These are phyloP conservation scores for Drosophila navojoa DNA, from an alignment of 1,140 invertebrate species.

Conservation along the genomic window DNA sequence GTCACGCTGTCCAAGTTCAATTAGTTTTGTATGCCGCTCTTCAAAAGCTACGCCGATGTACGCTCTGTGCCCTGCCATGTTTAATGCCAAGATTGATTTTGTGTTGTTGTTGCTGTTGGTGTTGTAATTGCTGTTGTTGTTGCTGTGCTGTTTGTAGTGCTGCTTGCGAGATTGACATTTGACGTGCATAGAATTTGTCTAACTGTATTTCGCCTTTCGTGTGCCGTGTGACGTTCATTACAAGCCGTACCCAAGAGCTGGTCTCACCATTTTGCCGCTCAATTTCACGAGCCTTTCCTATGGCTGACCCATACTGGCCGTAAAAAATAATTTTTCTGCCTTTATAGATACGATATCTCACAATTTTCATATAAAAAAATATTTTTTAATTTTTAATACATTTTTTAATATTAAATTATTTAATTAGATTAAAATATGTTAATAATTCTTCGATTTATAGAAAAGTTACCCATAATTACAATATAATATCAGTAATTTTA, in stretches of 20 bases:
- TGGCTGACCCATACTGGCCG: not conserved
- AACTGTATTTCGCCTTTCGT: slow-evolving; percentile 72
- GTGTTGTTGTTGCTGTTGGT: slow-evolving; percentile 13
- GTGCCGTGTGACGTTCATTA: slow-evolving; percentile 16
- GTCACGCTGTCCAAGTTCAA: slow-evolving; percentile 82
- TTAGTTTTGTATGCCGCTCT: slow-evolving; percentile 75
- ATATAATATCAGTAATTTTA: no score
- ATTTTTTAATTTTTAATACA: no score
- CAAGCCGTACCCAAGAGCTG: slow-evolving; percentile 26
- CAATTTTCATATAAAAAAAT: no score
- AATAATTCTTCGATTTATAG: no score
- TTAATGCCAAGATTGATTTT: slow-evolving; percentile 78
- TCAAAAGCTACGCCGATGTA: slow-evolving; percentile 67
- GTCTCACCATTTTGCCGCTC: slow-evolving; percentile 6
- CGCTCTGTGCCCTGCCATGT: slow-evolving; percentile 44
- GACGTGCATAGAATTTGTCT: slow-evolving; percentile 80
- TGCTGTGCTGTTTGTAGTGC: slow-evolving; percentile 39
- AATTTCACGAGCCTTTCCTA: slow-evolving; percentile 13
- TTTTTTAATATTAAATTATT: no score
- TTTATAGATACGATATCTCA: no score
- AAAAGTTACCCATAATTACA: no score
- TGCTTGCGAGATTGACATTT: slow-evolving; percentile 71
- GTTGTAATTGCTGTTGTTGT: slow-evolving; percentile 15
- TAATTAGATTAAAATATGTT: no score
- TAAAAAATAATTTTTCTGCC: not conserved